Conservation (phyloP, 1,140 invertebrate genomes). For the Cheumatopsyche charites region DNA sequence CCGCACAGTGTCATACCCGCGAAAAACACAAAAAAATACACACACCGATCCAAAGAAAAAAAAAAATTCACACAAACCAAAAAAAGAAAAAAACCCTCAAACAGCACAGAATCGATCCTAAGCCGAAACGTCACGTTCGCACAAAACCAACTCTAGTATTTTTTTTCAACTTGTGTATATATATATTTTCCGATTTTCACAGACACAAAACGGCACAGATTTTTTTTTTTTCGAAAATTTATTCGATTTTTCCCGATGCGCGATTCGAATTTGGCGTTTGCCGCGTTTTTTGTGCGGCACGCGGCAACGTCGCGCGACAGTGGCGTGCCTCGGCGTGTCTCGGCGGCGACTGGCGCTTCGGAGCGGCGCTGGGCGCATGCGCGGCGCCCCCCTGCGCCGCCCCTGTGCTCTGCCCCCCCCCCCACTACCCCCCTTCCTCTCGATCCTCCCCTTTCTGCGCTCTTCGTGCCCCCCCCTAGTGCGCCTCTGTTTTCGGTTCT, state of each 20-base stretch:
- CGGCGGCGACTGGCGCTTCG: slow-evolving; percentile 17
- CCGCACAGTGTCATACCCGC: neutral
- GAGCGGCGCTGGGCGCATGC: neutral
- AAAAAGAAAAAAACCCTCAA: neutral
- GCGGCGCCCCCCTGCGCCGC: neutral
- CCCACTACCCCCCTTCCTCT: neutral
- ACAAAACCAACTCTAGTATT: too few species aligned
- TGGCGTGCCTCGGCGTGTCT: slow-evolving; percentile 19
- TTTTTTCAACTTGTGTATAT: too few species aligned
- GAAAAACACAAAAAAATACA: neutral
- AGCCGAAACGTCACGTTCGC: too few species aligned
- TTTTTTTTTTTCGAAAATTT: too few species aligned
- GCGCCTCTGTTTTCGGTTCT: too few species aligned
- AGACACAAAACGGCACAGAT: too few species aligned
- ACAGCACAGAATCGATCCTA: too few species aligned
- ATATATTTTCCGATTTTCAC: too few species aligned
- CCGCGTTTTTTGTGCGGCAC: neutral
- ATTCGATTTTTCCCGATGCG: neutral
- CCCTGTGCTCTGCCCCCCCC: neutral
- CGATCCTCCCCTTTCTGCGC: neutral
- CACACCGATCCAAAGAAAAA: neutral
- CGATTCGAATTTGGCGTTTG: neutral
- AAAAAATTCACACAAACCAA: neutral
- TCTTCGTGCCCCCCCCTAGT: too few species aligned
- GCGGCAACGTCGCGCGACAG: neutral